Evolutionary conservation across 2,888 invertebrate genomes (phyloP).

Genomic region (Tridacna crocea): DNA sequence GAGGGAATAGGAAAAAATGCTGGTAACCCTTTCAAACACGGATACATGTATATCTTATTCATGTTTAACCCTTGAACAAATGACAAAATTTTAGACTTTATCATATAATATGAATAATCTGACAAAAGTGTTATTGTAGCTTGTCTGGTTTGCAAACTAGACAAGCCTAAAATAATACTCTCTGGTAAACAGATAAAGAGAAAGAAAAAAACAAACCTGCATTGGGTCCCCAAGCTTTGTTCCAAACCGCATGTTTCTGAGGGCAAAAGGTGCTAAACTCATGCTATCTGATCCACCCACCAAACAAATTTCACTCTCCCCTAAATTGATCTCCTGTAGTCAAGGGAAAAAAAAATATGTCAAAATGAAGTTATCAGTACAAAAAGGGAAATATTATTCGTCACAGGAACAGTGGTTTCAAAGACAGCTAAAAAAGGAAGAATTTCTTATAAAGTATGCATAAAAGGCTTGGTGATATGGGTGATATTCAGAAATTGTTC

Average conservation of each 20-base stretch:
- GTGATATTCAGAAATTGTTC: background rate
- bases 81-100: too few relatives aligned
- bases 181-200: too few relatives aligned
- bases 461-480: background rate
- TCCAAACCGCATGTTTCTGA: slow-evolving; percentile 93
- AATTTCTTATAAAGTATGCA: background rate
- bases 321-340: slow-evolving; percentile 91
- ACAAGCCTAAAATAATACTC: too few relatives aligned
- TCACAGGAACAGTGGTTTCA: background rate
- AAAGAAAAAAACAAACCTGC: slow-evolving; percentile 75
- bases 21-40: too few relatives aligned
- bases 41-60: too few relatives aligned
- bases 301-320: slow-evolving; percentile 93
- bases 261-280: slow-evolving; percentile 95
- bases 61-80: too few relatives aligned
- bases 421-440: background rate
- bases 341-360: background rate
- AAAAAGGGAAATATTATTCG: background rate
- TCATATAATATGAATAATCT: too few relatives aligned
- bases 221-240: slow-evolving; percentile 90
- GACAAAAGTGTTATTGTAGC: too few relatives aligned
- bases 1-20: background rate
- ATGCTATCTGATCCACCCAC: slow-evolving; percentile 98
- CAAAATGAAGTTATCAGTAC: background rate
- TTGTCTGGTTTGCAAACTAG: too few relatives aligned